A percentile compares a stretch with the other conserved stretches of the same genome.
These are phyloP conservation scores for Malurus leucopterus DNA, from an alignment of 2,797 vertebrate genomes.

Conservation along the genomic window DNA sequence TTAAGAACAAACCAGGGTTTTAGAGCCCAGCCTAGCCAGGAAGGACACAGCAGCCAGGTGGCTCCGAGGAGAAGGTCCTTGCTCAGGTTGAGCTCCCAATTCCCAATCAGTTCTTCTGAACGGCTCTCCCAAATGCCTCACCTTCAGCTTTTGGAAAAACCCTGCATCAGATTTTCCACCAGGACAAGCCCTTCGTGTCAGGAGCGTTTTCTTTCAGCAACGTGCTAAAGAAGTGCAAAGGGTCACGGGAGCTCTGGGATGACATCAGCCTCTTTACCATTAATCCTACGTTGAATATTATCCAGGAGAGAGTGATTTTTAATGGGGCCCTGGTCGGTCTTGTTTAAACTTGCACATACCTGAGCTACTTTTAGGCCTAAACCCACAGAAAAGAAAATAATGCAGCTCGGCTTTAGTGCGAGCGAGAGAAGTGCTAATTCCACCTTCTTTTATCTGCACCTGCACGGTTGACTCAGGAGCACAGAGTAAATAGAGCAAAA, in stretches of 20 bases:
- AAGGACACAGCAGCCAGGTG: neutral
- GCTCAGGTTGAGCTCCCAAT: neutral
- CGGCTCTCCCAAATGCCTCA: fast-evolving
- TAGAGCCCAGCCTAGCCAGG: neutral
- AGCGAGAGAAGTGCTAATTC: slow-evolving; percentile 44
- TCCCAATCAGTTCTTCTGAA: neutral
- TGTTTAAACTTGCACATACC: slow-evolving; percentile 69
- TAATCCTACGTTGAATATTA: slow-evolving; percentile 65
- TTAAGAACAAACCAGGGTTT: neutral
- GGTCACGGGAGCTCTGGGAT: slow-evolving; percentile 37
- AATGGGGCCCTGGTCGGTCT: slow-evolving; percentile 42
- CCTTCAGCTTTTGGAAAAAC: neutral
- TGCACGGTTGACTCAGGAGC: slow-evolving; percentile 28
- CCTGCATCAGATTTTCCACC: slow-evolving; percentile 32
- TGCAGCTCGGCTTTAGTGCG: slow-evolving; percentile 26
- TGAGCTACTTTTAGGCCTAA: slow-evolving; percentile 58
- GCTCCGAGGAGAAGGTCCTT: neutral
- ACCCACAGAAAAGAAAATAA: slow-evolving; percentile 62
- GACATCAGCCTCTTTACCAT: slow-evolving; percentile 58
- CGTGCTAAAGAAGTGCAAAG: slow-evolving; percentile 17
- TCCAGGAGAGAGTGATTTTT: slow-evolving; percentile 63
- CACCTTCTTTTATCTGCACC: slow-evolving; percentile 46
- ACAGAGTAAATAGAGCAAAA: slow-evolving; percentile 13
- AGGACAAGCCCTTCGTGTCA: neutral
- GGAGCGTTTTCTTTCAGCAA: neutral